These are phyloP conservation scores for Pristis pectinata DNA, from an alignment of 2,797 vertebrate species.

Conservation along the genomic window DNA sequence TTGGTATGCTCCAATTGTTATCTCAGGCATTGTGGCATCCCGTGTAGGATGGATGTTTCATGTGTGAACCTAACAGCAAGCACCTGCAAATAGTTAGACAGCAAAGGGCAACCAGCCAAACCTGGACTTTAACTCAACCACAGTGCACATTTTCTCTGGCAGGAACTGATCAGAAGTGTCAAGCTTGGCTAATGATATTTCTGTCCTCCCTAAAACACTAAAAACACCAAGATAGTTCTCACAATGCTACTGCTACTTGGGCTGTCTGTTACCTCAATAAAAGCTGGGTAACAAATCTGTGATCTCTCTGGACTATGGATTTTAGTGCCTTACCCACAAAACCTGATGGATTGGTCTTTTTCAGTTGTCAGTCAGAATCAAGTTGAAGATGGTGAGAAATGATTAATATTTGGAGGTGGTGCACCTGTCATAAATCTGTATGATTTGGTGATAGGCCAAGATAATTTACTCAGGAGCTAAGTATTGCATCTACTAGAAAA, in stretches of 20 bases:
- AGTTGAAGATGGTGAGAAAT: no score
- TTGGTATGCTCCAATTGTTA: not conserved
- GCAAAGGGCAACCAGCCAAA: not conserved
- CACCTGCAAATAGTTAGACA: no score
- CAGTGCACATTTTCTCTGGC: not conserved
- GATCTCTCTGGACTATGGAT: not conserved
- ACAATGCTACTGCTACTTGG: not conserved
- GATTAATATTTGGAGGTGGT: not conserved
- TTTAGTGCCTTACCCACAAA: not conserved
- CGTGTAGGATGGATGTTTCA: not conserved
- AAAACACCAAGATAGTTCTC: not conserved
- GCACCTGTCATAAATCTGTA: constrained; percentile 24
- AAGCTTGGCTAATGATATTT: not conserved
- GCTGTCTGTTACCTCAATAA: not conserved
- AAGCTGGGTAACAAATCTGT: not conserved
- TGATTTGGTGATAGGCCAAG: not conserved
- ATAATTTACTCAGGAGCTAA: not conserved
- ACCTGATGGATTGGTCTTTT: not conserved
- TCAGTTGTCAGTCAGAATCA: not conserved
- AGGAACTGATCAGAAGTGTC: not conserved
- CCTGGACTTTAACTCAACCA: not conserved
- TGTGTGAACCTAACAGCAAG: not conserved
- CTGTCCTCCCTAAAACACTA: not conserved
- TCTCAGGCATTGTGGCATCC: not conserved
- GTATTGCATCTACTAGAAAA: no score